Percentiles rank a stretch among this genome's conserved stretches.
These are phyloP conservation scores for Hydrotaea diabolus DNA, from an alignment of 2,888 invertebrate species.

Conservation along the genomic window DNA sequence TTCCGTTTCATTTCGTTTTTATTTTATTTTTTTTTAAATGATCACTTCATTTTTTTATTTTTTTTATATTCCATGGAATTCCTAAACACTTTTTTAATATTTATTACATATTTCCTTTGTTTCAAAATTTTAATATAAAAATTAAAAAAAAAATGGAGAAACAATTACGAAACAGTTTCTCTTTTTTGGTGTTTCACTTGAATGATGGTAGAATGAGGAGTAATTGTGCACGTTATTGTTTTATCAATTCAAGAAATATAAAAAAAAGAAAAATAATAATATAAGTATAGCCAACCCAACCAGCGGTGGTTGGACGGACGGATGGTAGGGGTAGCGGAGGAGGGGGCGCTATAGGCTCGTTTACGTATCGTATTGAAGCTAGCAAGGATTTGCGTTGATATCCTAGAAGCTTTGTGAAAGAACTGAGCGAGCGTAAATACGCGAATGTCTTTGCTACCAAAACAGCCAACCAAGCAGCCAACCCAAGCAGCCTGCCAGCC, in stretches of 20 bases:
- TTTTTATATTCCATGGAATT: not conserved
- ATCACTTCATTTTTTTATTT: not conserved
- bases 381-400: constrained; percentile 74
- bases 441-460: constrained; percentile 73
- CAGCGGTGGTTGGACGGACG: too few species aligned
- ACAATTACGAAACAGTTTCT: constrained; percentile 5
- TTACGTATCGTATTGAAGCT: constrained; percentile 1
- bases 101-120: not conserved
- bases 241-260: not conserved
- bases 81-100: not conserved
- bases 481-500: not conserved
- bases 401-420: constrained; percentile 79
- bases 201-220: not conserved
- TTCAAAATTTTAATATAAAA: constrained; percentile 3
- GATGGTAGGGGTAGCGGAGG: too few species aligned
- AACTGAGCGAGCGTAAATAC: constrained; percentile 77
- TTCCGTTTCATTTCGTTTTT: not conserved
- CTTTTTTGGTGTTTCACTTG: not conserved
- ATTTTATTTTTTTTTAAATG: not conserved
- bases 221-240: not conserved
- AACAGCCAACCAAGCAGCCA: constrained; percentile 59
- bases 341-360: constrained; percentile 2
- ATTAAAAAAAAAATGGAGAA: not conserved
- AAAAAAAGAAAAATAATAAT: constrained; percentile 5
- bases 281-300: not conserved